Conservation (phyloP, 2,113 vertebrate species). For the Nesogale talazaci region DNA sequence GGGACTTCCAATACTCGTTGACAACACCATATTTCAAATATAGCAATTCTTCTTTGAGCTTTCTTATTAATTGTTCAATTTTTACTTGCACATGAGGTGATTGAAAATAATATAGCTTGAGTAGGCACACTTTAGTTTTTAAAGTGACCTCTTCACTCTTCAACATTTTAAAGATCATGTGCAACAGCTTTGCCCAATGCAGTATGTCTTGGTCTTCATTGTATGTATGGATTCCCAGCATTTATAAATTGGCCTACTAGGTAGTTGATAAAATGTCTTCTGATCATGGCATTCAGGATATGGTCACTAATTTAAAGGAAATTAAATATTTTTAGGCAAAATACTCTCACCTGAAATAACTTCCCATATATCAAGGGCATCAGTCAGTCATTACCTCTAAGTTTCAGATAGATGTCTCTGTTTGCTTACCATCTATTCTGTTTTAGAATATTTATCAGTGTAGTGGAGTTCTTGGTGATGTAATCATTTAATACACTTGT, state of each 20-base stretch:
- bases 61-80: too few species aligned
- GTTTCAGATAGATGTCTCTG: background rate
- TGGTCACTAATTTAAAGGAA: conserved; percentile 32
- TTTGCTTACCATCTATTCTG: conserved; percentile 12
- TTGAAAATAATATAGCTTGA: too few species aligned
- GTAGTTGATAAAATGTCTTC: conserved; percentile 22
- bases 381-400: background rate
- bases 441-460: background rate
- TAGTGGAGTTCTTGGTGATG: background rate
- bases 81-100: too few species aligned
- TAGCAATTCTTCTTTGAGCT: too few species aligned
- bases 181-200: too few species aligned
- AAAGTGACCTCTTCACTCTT: too few species aligned
- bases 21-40: too few species aligned
- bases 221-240: conserved; percentile 37
- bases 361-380: background rate
- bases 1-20: too few species aligned
- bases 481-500: background rate
- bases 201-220: too few species aligned
- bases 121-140: too few species aligned
- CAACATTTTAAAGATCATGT: too few species aligned
- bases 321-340: conserved; percentile 26
- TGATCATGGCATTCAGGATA: conserved; percentile 19
- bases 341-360: background rate
- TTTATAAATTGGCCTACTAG: background rate